Evolutionary conservation across 2,113 vertebrate species (phyloP), one percentile per base, ranked within the genome.

Genomic region (Telmatochromis brachygnathus): DNA sequence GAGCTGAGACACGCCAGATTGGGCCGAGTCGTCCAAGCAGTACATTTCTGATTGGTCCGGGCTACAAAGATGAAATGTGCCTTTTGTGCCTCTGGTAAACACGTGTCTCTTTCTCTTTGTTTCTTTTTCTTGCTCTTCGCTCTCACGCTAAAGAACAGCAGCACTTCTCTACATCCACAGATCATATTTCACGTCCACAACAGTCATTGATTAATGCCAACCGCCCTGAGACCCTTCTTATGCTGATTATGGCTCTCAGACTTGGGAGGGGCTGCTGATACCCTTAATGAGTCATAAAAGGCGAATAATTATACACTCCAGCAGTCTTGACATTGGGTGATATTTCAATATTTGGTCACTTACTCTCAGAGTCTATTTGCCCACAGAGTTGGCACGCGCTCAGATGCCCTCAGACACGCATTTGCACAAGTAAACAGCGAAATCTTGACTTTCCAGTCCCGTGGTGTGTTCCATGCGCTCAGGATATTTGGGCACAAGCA

Each of bases 351-450:
- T 93, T 92, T 92, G 89, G 88, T 62, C 88, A 75, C 87, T 93
- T 83, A 47, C 89, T 92, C 84, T 92, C 6, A 51, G 84, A 94
- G 94, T 94, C 87, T 93, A 89, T 94, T 92, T 93, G 82, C 87
- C 60, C 75, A 85, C 83, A 65, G 84, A 91, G 89, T 73, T 94
- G 93, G 92, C 91, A 89, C 84, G 23, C 30, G n/a, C 80, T 87
- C 89, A 89, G 68, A 92, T 77, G 83, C 89, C 91, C 89, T 82
- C 79, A 70, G 87, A 90, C 87, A 87, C 10, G 65, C 87, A 92
- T 92, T 93, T 95, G 92, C 92, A 94, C 89, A 90, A 90, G 93
- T 85, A 94, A 95, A 95, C 93, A 92, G 81, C 47, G 84, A 87
- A 91, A 89, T 93, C 94, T 93, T 93, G 93, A 95, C 94, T 93